These are phyloP conservation scores for Sebastes cheni DNA, from an alignment of 2,797 vertebrate genomes.

Conservation along the genomic window DNA sequence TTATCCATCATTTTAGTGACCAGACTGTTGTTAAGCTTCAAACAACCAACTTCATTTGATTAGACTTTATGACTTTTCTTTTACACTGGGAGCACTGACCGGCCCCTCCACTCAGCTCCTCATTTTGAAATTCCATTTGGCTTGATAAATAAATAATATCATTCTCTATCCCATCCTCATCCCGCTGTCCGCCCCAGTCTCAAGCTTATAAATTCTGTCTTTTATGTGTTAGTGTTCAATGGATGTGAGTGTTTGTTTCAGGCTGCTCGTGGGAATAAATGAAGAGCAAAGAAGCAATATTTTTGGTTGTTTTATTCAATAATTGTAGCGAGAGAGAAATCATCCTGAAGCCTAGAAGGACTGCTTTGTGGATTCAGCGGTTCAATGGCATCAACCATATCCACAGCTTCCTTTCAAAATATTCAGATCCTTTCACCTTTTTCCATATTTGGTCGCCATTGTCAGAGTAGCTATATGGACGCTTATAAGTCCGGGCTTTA, in stretches of 20 bases:
- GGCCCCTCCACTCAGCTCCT: slow-evolving; percentile 18
- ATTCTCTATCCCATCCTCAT: slow-evolving; percentile 21
- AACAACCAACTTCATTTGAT: slow-evolving; percentile 39
- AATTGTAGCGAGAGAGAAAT: slow-evolving; percentile 27
- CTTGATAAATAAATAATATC: slow-evolving; percentile 62
- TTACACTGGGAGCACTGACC: slow-evolving; percentile 1
- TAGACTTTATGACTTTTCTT: neutral
- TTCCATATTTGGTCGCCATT: neutral
- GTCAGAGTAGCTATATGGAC: neutral
- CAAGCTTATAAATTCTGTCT: neutral
- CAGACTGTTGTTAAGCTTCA: slow-evolving; percentile 5
- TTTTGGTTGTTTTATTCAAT: slow-evolving; percentile 42
- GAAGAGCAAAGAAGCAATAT: slow-evolving; percentile 11
- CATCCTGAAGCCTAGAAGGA: slow-evolving; percentile 1
- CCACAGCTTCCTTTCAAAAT: neutral
- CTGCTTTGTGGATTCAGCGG: slow-evolving; percentile 26
- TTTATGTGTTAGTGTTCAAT: neutral
- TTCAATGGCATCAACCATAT: slow-evolving; percentile 1
- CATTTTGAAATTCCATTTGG: slow-evolving; percentile 64
- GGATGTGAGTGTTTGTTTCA: slow-evolving; percentile 19
- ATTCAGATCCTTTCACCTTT: neutral
- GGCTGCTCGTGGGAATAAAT: slow-evolving; percentile 27
- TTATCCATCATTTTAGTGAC: slow-evolving; percentile 28
- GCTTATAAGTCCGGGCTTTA: neutral
- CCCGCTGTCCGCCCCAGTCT: neutral